Evolutionary conservation across 2,797 vertebrate species (phyloP).

Genomic region (Euthynnus affinis): DNA sequence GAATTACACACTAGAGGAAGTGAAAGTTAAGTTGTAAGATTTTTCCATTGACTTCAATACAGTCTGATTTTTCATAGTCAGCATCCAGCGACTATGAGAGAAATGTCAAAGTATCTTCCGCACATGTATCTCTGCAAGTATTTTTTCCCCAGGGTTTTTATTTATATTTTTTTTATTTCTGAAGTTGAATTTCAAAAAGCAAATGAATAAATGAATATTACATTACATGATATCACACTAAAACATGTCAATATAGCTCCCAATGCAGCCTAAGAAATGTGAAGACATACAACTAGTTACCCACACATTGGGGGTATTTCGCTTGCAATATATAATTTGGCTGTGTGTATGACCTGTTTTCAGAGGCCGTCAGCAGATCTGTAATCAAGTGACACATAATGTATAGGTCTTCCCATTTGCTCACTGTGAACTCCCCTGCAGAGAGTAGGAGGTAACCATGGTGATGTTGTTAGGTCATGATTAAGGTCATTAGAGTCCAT

Average conservation of each 20-base stretch:
- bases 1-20: constrained; percentile 14
- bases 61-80: neutral
- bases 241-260: neutral
- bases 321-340: constrained; percentile 16
- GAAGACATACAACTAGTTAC: neutral
- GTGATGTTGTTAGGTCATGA: constrained; percentile 69
- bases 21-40: neutral
- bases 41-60: neutral
- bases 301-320: neutral
- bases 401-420: constrained; percentile 35
- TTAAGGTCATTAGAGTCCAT: constrained; percentile 71
- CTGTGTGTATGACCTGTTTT: neutral
- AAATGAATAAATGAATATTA: neutral
- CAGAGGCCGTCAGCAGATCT: constrained; percentile 27
- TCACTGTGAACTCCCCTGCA: constrained; percentile 33
- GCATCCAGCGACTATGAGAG: neutral
- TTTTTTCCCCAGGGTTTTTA: neutral
- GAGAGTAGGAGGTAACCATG: constrained; percentile 66
- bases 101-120: neutral
- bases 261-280: neutral
- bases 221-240: neutral
- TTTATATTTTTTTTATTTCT: too few relatives aligned
- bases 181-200: neutral
- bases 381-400: constrained; percentile 40
- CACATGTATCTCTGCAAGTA: neutral